A percentile compares a stretch with the other conserved stretches of the same genome.
Evolutionary conservation across 1,140 invertebrate species (phyloP).

Genomic region (Apis laboriosa): DNA sequence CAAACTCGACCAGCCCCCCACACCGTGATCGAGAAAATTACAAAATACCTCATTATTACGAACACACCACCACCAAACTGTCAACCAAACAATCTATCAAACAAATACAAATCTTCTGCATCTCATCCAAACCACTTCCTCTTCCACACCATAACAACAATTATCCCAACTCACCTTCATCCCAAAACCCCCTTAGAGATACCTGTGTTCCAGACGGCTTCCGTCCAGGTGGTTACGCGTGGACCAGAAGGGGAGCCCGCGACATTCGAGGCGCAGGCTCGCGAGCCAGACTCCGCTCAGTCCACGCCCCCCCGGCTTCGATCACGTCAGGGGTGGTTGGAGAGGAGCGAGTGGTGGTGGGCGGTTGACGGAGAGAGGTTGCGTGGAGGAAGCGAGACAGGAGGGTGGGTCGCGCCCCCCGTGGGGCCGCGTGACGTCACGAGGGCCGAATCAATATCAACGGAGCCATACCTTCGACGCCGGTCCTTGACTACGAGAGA

Average conservation of each 20-base stretch:
- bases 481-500: conserved; percentile 63
- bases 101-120: too few relatives aligned
- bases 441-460: conserved; percentile 76
- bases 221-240: conserved; percentile 7
- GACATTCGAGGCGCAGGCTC: conserved; percentile 68
- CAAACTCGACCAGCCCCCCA: too few relatives aligned
- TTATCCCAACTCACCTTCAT: too few relatives aligned
- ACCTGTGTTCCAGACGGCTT: not conserved
- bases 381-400: not conserved
- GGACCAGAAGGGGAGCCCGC: not conserved
- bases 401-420: conserved; percentile 55
- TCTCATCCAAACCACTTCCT: too few relatives aligned
- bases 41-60: too few relatives aligned
- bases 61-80: too few relatives aligned
- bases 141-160: too few relatives aligned
- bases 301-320: conserved; percentile 72
- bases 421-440: conserved; percentile 73
- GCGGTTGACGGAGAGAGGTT: not conserved
- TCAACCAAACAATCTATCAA: too few relatives aligned
- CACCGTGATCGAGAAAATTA: too few relatives aligned
- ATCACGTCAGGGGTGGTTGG: conserved; percentile 31
- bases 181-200: not conserved
- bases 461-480: conserved; percentile 60
- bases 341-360: not conserved
- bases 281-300: conserved; percentile 58